Evolutionary conservation across 2,797 vertebrate species (phyloP), one percentile per base, ranked within the genome.

Genomic region (Podarcis lilfordi): DNA sequence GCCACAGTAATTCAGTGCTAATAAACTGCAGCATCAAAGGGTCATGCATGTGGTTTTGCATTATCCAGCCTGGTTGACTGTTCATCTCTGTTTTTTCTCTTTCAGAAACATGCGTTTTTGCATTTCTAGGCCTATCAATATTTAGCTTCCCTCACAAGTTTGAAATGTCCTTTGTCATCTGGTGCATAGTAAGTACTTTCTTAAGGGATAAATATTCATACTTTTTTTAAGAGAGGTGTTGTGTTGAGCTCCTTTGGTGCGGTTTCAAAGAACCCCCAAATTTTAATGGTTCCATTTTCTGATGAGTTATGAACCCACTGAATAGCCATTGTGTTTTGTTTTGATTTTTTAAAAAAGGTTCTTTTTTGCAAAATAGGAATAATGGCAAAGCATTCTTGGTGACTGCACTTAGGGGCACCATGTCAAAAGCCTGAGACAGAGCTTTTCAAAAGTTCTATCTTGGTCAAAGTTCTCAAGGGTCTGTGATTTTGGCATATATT

Each of bases 111-210:
- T 99, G 99, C 77, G 98, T 99, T 90, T 99, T 99, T 95, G 99
- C 99, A 43, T 99, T 99, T 96, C 98, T 99, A 61, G 99, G 99
- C 74, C 97, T 99, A 89, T 99, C 99, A 61, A 99, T 99, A 96
- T 99, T 99, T 96, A 99, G 99, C 96, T 99, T 99, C 92, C 99
- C 99, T 91, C 99, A 99, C 97, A 99, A 99, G 86, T 99, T 99
- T 97, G 99, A 99, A 96, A 97, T 99, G 92, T 99, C 99, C 85
- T 99, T 99, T 92, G 99, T 99, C 96, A 98, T 99, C 97, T 99
- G 99, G 99, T 99, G 99, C 97, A 99, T 99, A 93, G 99, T 99
- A 97, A 97, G 98, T 98, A 95, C 91, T 93, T 94, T 40, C 82
- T 85, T 92, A 61, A 55, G 50, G 50, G 50, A 15, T 55, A 55